Percentiles rank a stretch among this genome's conserved stretches.
phyloP scores from a whole-genome alignment of 2,797 vertebrate species.

The Acanthornis magna region DNA sequence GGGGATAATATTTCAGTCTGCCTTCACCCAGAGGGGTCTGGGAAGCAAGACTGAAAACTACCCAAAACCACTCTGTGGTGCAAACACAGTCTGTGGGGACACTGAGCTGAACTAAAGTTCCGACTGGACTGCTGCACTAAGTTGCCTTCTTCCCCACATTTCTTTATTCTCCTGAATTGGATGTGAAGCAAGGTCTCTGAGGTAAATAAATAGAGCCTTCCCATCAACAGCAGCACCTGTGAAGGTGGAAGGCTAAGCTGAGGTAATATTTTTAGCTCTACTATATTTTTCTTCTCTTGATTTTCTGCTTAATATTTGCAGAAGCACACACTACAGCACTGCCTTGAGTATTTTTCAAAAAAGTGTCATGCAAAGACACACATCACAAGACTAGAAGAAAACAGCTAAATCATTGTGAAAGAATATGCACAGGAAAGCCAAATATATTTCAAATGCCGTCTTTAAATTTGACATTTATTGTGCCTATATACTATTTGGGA shows the following conservation, averaged over 20 bases:
- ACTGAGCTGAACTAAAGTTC: neutral
- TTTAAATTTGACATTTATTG: neutral
- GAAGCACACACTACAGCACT: neutral
- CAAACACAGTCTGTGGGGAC: neutral
- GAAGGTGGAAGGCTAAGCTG: neutral
- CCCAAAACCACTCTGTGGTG: neutral
- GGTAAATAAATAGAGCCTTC: neutral
- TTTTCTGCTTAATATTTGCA: neutral
- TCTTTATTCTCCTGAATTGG: neutral
- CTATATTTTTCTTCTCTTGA: neutral
- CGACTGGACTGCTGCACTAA: neutral
- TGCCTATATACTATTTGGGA: neutral
- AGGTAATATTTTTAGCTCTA: neutral
- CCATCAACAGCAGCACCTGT: neutral
- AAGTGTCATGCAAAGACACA: neutral
- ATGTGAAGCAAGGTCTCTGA: neutral
- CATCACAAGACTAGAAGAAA: neutral
- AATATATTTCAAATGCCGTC: neutral
- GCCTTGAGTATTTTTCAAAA: neutral
- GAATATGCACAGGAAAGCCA: neutral
- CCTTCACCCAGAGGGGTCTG: neutral
- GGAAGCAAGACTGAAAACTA: neutral
- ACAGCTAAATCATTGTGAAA: neutral
- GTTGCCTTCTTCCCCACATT: rapidly evolving
- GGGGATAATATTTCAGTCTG: neutral